phyloP scores from a whole-genome alignment of 1,140 invertebrate genomes.

The Lethocerus indicus region DNA sequence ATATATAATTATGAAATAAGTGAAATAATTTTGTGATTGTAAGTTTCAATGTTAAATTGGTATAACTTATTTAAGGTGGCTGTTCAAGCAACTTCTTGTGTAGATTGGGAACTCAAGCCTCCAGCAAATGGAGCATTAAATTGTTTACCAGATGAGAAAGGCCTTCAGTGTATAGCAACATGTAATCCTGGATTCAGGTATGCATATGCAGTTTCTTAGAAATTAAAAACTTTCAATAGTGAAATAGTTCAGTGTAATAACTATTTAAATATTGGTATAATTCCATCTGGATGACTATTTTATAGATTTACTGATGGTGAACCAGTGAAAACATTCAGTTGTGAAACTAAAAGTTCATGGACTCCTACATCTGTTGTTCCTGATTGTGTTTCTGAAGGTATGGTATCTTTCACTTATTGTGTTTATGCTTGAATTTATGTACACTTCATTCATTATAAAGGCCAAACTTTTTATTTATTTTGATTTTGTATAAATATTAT shows the following conservation, averaged over 20 bases:
- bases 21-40: not conserved
- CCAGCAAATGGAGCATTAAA: conserved; percentile 78
- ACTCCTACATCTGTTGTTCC: conserved; percentile 70
- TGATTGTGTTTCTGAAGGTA: conserved; percentile 83
- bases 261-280: not conserved
- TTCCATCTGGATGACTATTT: not conserved
- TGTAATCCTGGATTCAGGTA: conserved; percentile 64
- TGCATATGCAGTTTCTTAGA: not conserved
- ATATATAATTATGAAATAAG: too few relatives aligned
- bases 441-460: not conserved
- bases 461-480: not conserved
- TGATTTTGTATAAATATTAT: not conserved
- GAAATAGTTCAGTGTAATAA: too few relatives aligned
- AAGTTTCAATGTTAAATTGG: too few relatives aligned
- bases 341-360: conserved; percentile 63
- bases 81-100: conserved; percentile 83
- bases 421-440: not conserved
- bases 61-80: conserved; percentile 38
- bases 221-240: not conserved
- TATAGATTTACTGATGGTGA: conserved; percentile 77
- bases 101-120: conserved; percentile 79
- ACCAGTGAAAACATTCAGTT: conserved; percentile 68
- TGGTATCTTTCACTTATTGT: conserved; percentile 5
- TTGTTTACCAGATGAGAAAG: conserved; percentile 67
- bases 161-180: conserved; percentile 75